A percentile compares a stretch with the other conserved stretches of the same genome.
These are phyloP conservation scores for Drosophila eugracilis DNA, from an alignment of 1,140 invertebrate genomes.

Conservation along the genomic window DNA sequence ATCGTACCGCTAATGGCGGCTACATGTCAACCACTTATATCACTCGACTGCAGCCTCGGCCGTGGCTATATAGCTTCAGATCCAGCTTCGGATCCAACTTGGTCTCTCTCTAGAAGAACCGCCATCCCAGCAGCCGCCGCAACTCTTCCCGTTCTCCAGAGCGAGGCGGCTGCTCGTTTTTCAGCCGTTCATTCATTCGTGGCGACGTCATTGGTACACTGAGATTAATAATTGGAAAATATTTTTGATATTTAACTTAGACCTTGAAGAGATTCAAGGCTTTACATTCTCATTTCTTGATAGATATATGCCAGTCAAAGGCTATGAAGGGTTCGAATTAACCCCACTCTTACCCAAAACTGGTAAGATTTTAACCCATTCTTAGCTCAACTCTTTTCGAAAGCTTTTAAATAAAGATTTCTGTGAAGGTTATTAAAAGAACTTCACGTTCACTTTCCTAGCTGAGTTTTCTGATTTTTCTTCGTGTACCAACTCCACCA, in stretches of 20 bases:
- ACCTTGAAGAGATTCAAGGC: too few species aligned
- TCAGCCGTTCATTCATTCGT: constrained; percentile 50
- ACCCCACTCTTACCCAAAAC: background rate
- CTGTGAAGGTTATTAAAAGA: too few species aligned
- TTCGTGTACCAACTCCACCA: background rate
- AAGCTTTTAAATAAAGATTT: too few species aligned
- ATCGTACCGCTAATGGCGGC: constrained; percentile 81
- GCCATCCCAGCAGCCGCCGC: too few species aligned
- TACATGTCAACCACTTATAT: constrained; percentile 82
- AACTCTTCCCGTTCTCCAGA: constrained; percentile 5
- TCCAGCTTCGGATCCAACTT: constrained; percentile 14
- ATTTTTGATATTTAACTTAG: background rate
- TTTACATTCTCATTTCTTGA: too few species aligned
- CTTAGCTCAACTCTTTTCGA: too few species aligned
- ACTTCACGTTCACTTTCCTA: too few species aligned
- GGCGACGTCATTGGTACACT: constrained; percentile 37
- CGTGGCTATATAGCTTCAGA: background rate
- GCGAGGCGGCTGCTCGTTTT: constrained; percentile 60
- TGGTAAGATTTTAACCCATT: too few species aligned
- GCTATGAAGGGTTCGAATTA: background rate
- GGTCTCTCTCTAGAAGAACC: background rate
- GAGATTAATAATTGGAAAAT: background rate
- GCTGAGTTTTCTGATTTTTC: too few species aligned
- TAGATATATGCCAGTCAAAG: too few species aligned
- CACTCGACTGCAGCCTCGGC: constrained; percentile 46